phyloP scores from a whole-genome alignment of 2,888 invertebrate species.

The Chorisops tibialis region DNA sequence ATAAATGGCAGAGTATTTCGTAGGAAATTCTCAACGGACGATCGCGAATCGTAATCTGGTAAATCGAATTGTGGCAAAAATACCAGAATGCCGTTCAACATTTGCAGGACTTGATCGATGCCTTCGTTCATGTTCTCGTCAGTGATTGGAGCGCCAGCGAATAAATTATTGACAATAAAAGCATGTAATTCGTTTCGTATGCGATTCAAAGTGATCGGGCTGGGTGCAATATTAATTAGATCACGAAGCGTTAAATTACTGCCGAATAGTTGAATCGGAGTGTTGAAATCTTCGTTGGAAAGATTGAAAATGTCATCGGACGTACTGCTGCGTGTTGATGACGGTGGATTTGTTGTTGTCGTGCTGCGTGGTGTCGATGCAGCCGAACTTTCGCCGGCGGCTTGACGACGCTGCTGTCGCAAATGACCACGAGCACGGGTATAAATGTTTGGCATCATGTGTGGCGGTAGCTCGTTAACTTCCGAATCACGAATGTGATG shows the following conservation, averaged over 20 bases:
- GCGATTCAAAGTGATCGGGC: slow-evolving; percentile 36
- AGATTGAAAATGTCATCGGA: slow-evolving; percentile 6
- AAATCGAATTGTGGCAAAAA: slow-evolving; percentile 48
- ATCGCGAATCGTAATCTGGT: slow-evolving; percentile 46
- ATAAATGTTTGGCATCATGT: slow-evolving; percentile 6
- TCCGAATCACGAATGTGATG: slow-evolving; percentile 59
- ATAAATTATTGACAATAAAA: slow-evolving; percentile 43
- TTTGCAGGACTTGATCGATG: slow-evolving; percentile 43
- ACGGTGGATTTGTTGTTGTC: slow-evolving; percentile 27
- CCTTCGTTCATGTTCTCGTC: slow-evolving; percentile 43
- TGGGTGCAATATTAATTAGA: slow-evolving; percentile 31
- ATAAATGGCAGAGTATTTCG: slow-evolving; percentile 43
- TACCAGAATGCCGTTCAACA: slow-evolving; percentile 42
- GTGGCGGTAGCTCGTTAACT: slow-evolving; percentile 24
- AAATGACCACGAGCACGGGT: slow-evolving; percentile 23
- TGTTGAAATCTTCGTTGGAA: slow-evolving; percentile 28
- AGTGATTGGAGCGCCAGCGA: slow-evolving; percentile 43
- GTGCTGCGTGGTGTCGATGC: slow-evolving; percentile 28
- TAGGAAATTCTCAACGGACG: slow-evolving; percentile 47
- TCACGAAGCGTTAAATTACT: slow-evolving; percentile 34
- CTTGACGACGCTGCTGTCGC: slow-evolving; percentile 32
- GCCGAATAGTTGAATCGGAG: slow-evolving; percentile 33
- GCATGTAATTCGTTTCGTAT: slow-evolving; percentile 42
- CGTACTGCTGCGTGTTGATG: slow-evolving; percentile 18
- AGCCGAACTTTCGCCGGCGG: slow-evolving; percentile 2